These are phyloP conservation scores for Tokudaia tokunoshimensis DNA, from an alignment of 2,797 vertebrate species.

Conservation along the genomic window DNA sequence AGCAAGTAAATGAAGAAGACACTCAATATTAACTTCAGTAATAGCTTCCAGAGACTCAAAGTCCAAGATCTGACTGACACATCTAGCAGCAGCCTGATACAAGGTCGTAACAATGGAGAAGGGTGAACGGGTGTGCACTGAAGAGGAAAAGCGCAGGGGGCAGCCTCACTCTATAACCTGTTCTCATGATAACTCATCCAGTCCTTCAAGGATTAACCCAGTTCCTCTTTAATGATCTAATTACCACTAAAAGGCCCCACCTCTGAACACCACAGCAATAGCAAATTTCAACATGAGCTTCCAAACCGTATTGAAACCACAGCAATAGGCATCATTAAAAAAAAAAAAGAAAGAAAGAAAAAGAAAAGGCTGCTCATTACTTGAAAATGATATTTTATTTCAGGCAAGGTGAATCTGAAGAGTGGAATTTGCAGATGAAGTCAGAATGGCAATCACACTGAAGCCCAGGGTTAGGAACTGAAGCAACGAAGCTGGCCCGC, in stretches of 20 bases:
- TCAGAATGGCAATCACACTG: background rate
- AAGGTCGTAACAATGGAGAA: background rate
- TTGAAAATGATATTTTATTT: slow-evolving; percentile 42
- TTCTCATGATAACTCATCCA: background rate
- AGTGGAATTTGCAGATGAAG: slow-evolving; percentile 17
- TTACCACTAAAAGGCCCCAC: background rate
- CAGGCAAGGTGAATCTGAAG: background rate
- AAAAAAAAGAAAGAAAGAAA: background rate
- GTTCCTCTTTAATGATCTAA: background rate
- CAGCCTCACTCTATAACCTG: background rate
- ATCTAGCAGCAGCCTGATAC: background rate
- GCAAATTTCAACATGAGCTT: slow-evolving; percentile 18
- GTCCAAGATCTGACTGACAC: background rate
- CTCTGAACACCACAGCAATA: background rate
- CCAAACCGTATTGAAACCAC: background rate
- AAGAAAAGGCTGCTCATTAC: background rate
- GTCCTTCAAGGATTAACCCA: slow-evolving; percentile 19
- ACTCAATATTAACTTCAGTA: background rate
- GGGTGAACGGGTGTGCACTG: background rate
- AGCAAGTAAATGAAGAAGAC: background rate
- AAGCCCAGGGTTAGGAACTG: background rate
- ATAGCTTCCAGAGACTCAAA: background rate
- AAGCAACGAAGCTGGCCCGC: background rate
- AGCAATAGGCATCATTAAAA: background rate
- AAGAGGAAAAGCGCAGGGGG: background rate